phyloP scores from a whole-genome alignment of 1,140 invertebrate genomes.

The Euwallacea fornicatus region DNA sequence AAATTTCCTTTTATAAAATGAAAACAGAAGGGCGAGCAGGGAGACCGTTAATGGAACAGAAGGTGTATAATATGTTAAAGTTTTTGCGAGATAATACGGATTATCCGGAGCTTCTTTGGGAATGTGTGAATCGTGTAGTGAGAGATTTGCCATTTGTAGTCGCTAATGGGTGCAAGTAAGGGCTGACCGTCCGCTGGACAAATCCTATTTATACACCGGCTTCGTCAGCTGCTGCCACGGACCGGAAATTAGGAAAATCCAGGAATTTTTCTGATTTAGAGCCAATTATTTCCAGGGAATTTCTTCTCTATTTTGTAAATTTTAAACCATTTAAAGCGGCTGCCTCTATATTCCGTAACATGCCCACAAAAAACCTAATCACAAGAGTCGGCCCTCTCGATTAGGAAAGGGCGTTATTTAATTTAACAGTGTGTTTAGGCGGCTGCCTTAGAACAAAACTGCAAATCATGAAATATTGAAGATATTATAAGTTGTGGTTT shows the following conservation, averaged over 20 bases:
- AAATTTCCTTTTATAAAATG: slow-evolving; percentile 32
- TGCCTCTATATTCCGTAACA: not conserved
- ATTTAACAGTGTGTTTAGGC: slow-evolving; percentile 11
- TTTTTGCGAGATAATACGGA: slow-evolving; percentile 44
- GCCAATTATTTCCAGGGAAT: too few species aligned
- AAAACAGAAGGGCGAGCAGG: slow-evolving; percentile 29
- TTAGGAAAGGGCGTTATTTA: slow-evolving; percentile 15
- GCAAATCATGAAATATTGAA: slow-evolving; percentile 18
- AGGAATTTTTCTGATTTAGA: too few species aligned
- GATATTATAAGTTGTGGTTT: slow-evolving; percentile 19
- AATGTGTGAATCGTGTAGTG: slow-evolving; percentile 50
- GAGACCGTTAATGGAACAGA: slow-evolving; percentile 38
- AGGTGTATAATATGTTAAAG: slow-evolving; percentile 41
- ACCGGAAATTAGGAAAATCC: slow-evolving; percentile 13
- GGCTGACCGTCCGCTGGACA: slow-evolving; percentile 42
- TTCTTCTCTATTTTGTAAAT: too few species aligned
- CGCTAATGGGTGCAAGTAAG: slow-evolving; percentile 47
- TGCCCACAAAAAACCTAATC: not conserved
- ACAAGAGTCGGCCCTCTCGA: slow-evolving; percentile 7
- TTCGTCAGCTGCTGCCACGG: slow-evolving; percentile 17
- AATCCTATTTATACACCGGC: slow-evolving; percentile 45
- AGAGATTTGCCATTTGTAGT: slow-evolving; percentile 49
- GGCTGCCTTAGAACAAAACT: slow-evolving; percentile 9
- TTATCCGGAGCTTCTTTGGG: slow-evolving; percentile 46
- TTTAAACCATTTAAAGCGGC: not conserved